Evolutionary conservation across 1,140 invertebrate species (phyloP), one percentile per base, ranked within the genome.

Genomic region (Manduca sexta): DNA sequence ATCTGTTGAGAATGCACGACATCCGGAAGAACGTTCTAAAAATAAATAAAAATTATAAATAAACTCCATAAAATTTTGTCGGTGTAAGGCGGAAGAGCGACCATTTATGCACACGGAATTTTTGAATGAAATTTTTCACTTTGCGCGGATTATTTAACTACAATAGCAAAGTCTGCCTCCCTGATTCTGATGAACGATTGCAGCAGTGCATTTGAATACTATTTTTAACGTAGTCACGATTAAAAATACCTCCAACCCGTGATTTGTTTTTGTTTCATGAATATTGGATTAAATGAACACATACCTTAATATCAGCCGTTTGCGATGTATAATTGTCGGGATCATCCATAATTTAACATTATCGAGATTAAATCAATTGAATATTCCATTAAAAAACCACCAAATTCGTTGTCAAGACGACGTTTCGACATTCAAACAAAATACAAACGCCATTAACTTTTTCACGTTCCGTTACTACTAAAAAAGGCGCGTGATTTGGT

Each of bases 11-110:
- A 80, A 81, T 84, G 74, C 57, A 84, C 81, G 63, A 84, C 79
- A 72, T 84, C 81, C 79, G 81, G 81, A 80, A 84, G 81, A 70
- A 77, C 65, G 64, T 80, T 80, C 81, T 84, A 84, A 84, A 84
- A 84, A 84, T 84, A 84, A 76, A 80, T 72, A 72, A 74, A 67
- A 52, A 69, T 60, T 75, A 79, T 60, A 81, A 78, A 76, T 77
- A 77, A 68, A 69, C 49, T 21, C 30, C 12, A 33, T 49, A 17
- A 48, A 49, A 49, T 11, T 45, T 44, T 46, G 15, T 30, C 15
- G 14, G 12, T 12, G 35, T 6, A 21, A 10, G 17, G 10, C 17
- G 14, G 12, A 17, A 7, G 15, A 14, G 38, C 38, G 38, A 7
- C 17, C 15, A 17, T 17, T 8, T 18, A 16, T 16, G 12, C 15